Evolutionary conservation across 2,797 vertebrate species (phyloP).

Genomic region (Spea hammondii): DNA sequence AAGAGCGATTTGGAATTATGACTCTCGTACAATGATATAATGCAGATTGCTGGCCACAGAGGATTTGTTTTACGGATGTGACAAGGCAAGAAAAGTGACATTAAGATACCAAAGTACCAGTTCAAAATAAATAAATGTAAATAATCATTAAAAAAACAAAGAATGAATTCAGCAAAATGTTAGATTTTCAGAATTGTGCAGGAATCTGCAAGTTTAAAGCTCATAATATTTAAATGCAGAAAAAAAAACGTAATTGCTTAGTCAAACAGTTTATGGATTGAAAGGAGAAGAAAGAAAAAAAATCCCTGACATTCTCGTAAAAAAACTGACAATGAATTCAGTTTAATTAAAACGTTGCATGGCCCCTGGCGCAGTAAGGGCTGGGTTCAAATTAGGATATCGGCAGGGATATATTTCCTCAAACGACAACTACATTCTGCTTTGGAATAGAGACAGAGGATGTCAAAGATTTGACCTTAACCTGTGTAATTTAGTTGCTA

Average conservation of each 20-base stretch:
- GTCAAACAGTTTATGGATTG: slow-evolving; percentile 37
- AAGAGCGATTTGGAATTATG: slow-evolving; percentile 42
- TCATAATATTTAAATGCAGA: not conserved
- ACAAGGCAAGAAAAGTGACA: slow-evolving; percentile 29
- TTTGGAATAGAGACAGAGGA: slow-evolving; percentile 8
- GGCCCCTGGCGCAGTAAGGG: slow-evolving; percentile 16
- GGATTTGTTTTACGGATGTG: slow-evolving; percentile 11
- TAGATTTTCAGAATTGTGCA: slow-evolving; percentile 17
- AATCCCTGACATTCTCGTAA: slow-evolving; percentile 32
- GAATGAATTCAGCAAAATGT: not conserved
- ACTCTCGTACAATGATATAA: not conserved
- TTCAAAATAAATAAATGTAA: slow-evolving; percentile 14
- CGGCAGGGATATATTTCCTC: slow-evolving; percentile 36
- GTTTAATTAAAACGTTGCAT: slow-evolving; percentile 42
- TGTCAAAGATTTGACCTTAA: slow-evolving; percentile 41
- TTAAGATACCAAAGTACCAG: slow-evolving; percentile 23
- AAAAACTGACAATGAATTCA: slow-evolving; percentile 33
- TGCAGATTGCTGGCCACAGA: slow-evolving; percentile 21
- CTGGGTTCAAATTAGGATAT: slow-evolving; percentile 33
- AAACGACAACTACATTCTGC: slow-evolving; percentile 32
- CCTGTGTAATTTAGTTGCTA: slow-evolving; percentile 9
- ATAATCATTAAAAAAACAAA: slow-evolving; percentile 32
- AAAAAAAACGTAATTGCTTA: slow-evolving; percentile 37
- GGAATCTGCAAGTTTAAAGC: slow-evolving; percentile 13
- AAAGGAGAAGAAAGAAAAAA: slow-evolving; percentile 6